These are phyloP conservation scores for Cyaniris semiargus DNA, from an alignment of 2,888 invertebrate species.

Conservation along the genomic window DNA sequence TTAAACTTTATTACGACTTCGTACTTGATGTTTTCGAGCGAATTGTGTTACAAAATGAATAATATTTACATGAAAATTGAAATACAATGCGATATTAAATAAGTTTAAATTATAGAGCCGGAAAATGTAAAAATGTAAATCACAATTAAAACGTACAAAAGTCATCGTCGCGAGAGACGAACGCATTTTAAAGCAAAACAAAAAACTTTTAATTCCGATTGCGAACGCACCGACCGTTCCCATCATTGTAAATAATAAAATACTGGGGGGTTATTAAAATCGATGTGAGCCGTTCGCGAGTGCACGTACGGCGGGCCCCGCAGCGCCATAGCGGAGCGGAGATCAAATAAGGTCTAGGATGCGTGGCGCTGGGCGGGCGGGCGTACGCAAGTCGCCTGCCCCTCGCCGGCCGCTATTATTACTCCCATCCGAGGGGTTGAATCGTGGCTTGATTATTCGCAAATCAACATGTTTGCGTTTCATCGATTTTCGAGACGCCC, in stretches of 20 bases:
- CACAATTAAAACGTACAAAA: neutral
- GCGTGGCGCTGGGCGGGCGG: constrained; percentile 37
- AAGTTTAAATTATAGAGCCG: neutral
- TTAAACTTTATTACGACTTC: neutral
- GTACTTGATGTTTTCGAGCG: neutral
- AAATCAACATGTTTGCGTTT: constrained; percentile 74
- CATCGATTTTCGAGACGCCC: constrained; percentile 64
- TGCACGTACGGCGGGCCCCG: constrained; percentile 34
- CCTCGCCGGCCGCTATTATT: constrained; percentile 65
- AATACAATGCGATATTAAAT: neutral
- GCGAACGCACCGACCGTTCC: constrained; percentile 5
- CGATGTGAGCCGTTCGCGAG: constrained; percentile 43
- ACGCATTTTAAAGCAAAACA: constrained; percentile 6
- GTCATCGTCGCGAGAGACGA: neutral
- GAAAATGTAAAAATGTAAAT: constrained; percentile 5
- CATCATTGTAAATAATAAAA: constrained; percentile 31
- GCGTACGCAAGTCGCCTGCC: constrained; percentile 56
- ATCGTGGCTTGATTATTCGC: constrained; percentile 72
- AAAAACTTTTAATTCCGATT: constrained; percentile 22
- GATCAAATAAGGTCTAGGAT: constrained; percentile 34
- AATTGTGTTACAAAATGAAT: neutral
- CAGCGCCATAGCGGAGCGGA: constrained; percentile 31
- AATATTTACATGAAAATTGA: constrained; percentile 2
- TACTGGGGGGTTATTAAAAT: constrained; percentile 41
- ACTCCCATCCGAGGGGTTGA: constrained; percentile 63